These are phyloP conservation scores for Zenarchopterus dispar DNA, from an alignment of 2,797 vertebrate genomes.

Conservation along the genomic window DNA sequence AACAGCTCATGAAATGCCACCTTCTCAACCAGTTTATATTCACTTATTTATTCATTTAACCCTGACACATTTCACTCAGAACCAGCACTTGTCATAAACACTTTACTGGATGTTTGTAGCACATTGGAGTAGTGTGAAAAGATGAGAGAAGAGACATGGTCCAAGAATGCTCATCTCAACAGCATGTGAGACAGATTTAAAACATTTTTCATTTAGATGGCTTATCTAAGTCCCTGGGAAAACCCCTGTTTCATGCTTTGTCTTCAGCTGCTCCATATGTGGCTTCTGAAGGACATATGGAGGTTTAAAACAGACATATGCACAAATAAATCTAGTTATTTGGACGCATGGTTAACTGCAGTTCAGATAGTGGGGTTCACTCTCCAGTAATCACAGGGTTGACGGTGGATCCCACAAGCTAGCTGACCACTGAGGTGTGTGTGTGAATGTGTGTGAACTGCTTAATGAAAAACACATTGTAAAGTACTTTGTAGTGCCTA, in stretches of 20 bases:
- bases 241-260: background rate
- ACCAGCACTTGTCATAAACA: constrained; percentile 8
- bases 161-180: constrained; percentile 8
- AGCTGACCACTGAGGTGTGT: no score
- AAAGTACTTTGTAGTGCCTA: background rate
- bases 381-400: no score
- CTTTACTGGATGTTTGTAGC: constrained; percentile 19
- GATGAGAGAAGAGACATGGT: background rate
- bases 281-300: constrained; percentile 7
- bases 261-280: constrained; percentile 3
- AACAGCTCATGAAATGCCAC: constrained; percentile 17
- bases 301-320: background rate
- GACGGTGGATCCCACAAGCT: background rate
- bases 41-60: background rate
- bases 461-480: background rate
- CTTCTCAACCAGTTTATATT: constrained; percentile 24
- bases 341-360: background rate
- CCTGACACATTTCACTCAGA: constrained; percentile 5
- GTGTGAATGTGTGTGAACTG: no score
- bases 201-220: constrained; percentile 3
- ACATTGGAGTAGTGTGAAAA: constrained; percentile 17
- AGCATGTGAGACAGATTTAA: constrained; percentile 16
- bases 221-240: constrained; percentile 10
- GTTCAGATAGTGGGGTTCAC: background rate
- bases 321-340: background rate